Conservation (phyloP, 2,888 invertebrate genomes). For the Eupeodes luniger region DNA sequence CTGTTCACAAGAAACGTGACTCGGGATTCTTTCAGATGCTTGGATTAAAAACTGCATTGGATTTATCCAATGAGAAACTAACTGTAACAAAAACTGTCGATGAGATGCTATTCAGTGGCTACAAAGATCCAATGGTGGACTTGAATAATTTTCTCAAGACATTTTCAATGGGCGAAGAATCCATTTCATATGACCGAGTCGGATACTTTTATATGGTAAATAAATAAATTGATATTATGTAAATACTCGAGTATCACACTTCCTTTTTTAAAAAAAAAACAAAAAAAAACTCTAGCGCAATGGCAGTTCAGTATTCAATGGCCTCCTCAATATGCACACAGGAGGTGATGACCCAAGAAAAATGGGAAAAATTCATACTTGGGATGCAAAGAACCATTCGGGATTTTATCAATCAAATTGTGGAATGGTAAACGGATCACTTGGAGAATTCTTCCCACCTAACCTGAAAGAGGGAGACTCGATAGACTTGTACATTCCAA, state of each 20-base stretch:
- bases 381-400: slow-evolving; percentile 89
- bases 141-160: slow-evolving; percentile 86
- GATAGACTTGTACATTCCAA: slow-evolving; percentile 89
- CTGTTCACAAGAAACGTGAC: slow-evolving; percentile 83
- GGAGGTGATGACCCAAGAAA: slow-evolving; percentile 87
- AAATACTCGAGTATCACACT: not conserved
- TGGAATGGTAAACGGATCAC: slow-evolving; percentile 88
- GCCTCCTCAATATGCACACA: slow-evolving; percentile 90
- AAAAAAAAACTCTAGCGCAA: slow-evolving; percentile 87
- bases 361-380: slow-evolving; percentile 89
- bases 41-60: slow-evolving; percentile 86
- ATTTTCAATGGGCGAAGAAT: slow-evolving; percentile 84
- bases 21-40: slow-evolving; percentile 86
- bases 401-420: slow-evolving; percentile 85
- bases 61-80: slow-evolving; percentile 85
- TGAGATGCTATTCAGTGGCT: slow-evolving; percentile 92
- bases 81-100: slow-evolving; percentile 87
- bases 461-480: slow-evolving; percentile 86
- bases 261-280: no score
- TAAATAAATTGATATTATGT: slow-evolving; percentile 81
- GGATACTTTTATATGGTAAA: slow-evolving; percentile 91
- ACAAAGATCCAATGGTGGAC: slow-evolving; percentile 88
- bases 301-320: slow-evolving; percentile 89
- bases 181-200: slow-evolving; percentile 89
- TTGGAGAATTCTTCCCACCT: slow-evolving; percentile 92